Evolutionary conservation across 2,113 vertebrate species (phyloP).

Genomic region (Pterophyllum scalare): DNA sequence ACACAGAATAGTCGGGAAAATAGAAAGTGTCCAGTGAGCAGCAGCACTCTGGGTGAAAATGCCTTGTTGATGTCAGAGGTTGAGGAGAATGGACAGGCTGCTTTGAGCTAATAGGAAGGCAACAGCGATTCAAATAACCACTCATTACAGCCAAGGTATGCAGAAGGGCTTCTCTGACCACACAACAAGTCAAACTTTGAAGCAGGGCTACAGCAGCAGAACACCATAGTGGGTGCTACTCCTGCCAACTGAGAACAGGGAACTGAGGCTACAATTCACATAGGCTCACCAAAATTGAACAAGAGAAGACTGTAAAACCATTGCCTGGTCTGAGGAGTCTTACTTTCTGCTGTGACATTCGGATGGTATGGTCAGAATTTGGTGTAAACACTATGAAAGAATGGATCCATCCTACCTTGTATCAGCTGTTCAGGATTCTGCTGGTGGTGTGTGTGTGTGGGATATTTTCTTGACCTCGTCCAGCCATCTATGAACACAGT

Average conservation of each 20-base stretch:
- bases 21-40: no score
- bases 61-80: no score
- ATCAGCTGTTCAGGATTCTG: not conserved
- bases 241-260: not conserved
- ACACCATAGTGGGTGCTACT: not conserved
- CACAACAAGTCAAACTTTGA: not conserved
- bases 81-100: no score
- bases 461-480: not conserved
- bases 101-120: not conserved
- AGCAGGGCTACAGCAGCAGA: not conserved
- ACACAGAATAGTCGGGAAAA: no score
- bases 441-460: not conserved
- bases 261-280: not conserved
- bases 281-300: not conserved
- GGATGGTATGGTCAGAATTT: not conserved
- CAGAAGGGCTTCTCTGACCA: not conserved
- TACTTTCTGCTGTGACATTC: not conserved
- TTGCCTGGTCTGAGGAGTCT: not conserved
- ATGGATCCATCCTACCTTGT: not conserved
- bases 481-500: not conserved
- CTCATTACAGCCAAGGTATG: no score
- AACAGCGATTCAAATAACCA: not conserved
- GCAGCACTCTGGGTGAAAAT: no score
- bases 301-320: not conserved
- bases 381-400: not conserved